Evolutionary conservation across 2,113 vertebrate species (phyloP).

Genomic region (Typhlomys cinereus): DNA sequence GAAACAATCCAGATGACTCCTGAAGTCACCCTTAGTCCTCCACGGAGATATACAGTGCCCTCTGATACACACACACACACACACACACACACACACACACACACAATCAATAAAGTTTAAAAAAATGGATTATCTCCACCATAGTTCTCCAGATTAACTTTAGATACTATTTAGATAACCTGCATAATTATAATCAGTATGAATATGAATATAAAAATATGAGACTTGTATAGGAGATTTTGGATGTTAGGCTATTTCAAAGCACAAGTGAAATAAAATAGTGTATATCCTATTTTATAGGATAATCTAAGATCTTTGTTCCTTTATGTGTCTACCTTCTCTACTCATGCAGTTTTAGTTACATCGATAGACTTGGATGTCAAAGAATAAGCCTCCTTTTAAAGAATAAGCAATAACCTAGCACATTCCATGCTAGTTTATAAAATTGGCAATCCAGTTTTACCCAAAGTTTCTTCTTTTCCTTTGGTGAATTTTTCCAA

Average conservation of each 20-base stretch:
- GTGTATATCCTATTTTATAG: neutral
- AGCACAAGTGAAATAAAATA: neutral
- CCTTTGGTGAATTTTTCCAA: constrained; percentile 29
- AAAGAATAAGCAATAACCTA: constrained; percentile 45
- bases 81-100: too few relatives aligned
- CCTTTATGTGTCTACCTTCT: neutral
- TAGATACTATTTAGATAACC: too few relatives aligned
- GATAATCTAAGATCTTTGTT: neutral
- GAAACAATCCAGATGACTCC: too few relatives aligned
- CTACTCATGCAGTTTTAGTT: constrained; percentile 37
- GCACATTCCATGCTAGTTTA: neutral
- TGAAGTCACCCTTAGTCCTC: too few relatives aligned
- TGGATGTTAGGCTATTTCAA: neutral
- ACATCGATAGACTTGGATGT: neutral
- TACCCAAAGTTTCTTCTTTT: constrained; percentile 25
- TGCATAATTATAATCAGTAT: neutral
- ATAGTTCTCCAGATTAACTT: too few relatives aligned
- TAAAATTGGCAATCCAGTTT: too few relatives aligned
- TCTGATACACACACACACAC: too few relatives aligned
- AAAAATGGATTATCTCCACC: too few relatives aligned
- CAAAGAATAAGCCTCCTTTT: constrained; percentile 42
- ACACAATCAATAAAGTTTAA: too few relatives aligned
- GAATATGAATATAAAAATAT: neutral
- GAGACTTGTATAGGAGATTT: neutral
- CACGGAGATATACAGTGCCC: too few relatives aligned